phyloP scores from a whole-genome alignment of 2,113 vertebrate genomes.

The Oreochromis spilurus region DNA sequence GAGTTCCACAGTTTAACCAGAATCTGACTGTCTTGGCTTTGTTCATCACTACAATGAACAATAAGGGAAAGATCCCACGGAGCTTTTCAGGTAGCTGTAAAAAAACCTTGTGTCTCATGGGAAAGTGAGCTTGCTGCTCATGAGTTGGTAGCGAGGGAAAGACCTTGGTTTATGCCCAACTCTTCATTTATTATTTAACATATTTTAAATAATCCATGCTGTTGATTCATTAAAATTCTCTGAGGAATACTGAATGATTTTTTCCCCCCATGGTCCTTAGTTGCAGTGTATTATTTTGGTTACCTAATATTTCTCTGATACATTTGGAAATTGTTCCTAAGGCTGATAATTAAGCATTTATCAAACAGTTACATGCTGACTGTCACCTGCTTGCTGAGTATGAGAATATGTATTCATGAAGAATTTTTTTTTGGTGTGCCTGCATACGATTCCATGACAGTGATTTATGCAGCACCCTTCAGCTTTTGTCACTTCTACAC shows the following conservation, averaged over 20 bases:
- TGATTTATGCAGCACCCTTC: slow-evolving; percentile 6
- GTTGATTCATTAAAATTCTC: background rate
- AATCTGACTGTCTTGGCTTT: background rate
- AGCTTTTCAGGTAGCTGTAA: background rate
- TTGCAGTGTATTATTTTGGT: background rate
- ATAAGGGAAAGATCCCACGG: background rate
- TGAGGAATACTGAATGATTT: background rate
- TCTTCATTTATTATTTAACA: background rate
- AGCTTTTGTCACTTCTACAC: background rate
- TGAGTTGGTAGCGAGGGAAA: background rate
- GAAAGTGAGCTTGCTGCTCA: background rate
- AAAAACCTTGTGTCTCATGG: background rate
- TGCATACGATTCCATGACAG: background rate
- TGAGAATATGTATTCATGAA: background rate
- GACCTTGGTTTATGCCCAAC: background rate
- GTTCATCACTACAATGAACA: background rate
- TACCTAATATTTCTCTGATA: background rate
- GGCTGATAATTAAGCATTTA: background rate
- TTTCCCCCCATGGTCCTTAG: fast-evolving
- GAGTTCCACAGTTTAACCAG: background rate
- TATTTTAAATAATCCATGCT: background rate
- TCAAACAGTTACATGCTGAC: background rate
- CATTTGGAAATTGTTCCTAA: background rate
- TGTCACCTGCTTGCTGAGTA: background rate
- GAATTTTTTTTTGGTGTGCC: background rate